phyloP scores from a whole-genome alignment of 2,888 invertebrate species.

The Entomobrya proxima region DNA sequence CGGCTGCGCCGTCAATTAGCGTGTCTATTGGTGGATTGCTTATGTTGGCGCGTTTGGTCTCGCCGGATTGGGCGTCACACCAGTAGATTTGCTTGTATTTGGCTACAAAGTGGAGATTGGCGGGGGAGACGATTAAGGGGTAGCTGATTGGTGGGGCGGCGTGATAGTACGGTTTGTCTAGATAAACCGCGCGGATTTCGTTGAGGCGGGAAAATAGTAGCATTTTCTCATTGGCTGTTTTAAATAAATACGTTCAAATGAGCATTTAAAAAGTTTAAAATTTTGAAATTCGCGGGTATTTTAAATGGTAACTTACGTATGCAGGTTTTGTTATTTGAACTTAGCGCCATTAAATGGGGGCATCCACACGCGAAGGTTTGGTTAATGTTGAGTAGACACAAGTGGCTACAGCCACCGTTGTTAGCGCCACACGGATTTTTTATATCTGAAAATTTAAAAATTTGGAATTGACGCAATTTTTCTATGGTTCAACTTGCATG shows the following conservation, averaged over 20 bases:
- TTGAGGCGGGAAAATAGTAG: conserved; percentile 86
- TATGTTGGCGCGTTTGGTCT: conserved; percentile 84
- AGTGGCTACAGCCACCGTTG: conserved; percentile 89
- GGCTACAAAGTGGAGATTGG: conserved; percentile 84
- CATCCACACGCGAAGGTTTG: conserved; percentile 84
- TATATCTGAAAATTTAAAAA: conserved; percentile 75
- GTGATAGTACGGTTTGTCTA: conserved; percentile 85
- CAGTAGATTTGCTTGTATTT: conserved; percentile 76
- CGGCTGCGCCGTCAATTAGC: conserved; percentile 84
- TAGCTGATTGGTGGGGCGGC: conserved; percentile 89
- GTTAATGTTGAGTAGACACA: conserved; percentile 85
- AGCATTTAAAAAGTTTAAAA: too few relatives aligned
- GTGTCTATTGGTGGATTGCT: conserved; percentile 84
- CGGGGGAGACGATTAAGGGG: conserved; percentile 84
- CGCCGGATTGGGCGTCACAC: conserved; percentile 81
- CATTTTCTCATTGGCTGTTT: conserved; percentile 88
- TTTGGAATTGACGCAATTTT: too few relatives aligned
- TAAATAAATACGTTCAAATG: too few relatives aligned
- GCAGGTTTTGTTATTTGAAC: conserved; percentile 83
- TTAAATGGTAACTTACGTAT: too few relatives aligned
- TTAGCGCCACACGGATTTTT: conserved; percentile 83
- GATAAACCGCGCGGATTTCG: conserved; percentile 90
- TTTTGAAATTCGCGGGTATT: too few relatives aligned
- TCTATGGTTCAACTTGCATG: too few relatives aligned
- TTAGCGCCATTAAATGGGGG: conserved; percentile 90